Conservation (phyloP, 92 coral and sea anemone genomes). For the Phenganax subtilis region DNA sequence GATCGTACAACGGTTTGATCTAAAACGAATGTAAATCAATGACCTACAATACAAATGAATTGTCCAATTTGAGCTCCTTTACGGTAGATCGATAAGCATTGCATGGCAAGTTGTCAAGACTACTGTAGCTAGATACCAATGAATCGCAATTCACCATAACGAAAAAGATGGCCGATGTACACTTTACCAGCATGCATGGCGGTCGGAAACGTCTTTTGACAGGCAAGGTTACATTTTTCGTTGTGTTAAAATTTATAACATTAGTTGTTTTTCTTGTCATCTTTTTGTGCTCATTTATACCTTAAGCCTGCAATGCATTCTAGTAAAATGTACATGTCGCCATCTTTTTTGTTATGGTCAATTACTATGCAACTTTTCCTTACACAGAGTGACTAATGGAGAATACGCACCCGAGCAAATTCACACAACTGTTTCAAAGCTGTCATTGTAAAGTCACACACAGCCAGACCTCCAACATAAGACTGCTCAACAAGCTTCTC, state of each 20-base stretch:
- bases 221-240: too few species aligned
- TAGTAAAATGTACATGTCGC: too few species aligned
- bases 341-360: too few species aligned
- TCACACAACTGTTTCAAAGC: constrained; percentile 70
- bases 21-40: constrained; percentile 22
- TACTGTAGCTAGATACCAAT: neutral
- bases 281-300: too few species aligned
- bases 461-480: constrained; percentile 68
- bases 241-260: too few species aligned
- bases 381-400: neutral
- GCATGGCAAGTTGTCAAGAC: neutral
- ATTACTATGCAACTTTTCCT: too few species aligned
- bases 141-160: too few species aligned
- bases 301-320: too few species aligned
- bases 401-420: constrained; percentile 68
- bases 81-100: neutral
- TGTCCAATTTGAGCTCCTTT: neutral
- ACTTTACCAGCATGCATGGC: too few species aligned
- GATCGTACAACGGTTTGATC: constrained; percentile 84
- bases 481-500: constrained; percentile 74
- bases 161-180: too few species aligned
- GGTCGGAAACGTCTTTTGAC: too few species aligned
- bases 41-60: neutral
- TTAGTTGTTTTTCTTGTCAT: too few species aligned
- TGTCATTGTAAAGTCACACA: constrained; percentile 75